Base-by-base conservation (phyloP, 2,797 vertebrate genomes). In the Cynopterus sphinx region DNA sequence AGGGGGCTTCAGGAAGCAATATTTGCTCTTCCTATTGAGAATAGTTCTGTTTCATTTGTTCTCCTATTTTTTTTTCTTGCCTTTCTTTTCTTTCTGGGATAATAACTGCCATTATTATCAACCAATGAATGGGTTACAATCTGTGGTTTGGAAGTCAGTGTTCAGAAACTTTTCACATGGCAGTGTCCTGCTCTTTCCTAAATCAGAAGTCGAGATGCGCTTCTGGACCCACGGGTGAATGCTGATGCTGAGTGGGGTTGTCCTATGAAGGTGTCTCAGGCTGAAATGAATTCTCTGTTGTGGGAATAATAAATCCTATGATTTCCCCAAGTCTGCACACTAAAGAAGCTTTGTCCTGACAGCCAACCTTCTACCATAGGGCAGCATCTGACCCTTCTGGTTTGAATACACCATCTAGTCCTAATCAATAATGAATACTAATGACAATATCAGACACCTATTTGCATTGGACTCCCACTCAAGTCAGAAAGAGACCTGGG, bases 361-460 rank as follows among this genome's bases (percentile, higher is more conserved):
- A 46, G 43, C 46, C 61, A n/a, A 82, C 51, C 81, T 59, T 81
- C 55, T 22, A 49, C 65, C 5, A 0, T 10, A 22, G 65, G 11
- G 68, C 19, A 11, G 26, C 73, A 28, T 77, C 6, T 82, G 79
- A 65, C 70, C 73, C 68, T 85, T 79, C 78, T 33, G n/a, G 51
- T 96, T 70, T 24, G 55, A 91, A 22, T 55, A 59, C 39, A 59
- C 65, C 73, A 93, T 97, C 91, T 67, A 91, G 43, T 51, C 78
- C 96, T 97, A 46, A 97, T 97, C 95, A 97, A 98, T 97, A 98
- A 98, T 97, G 90, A 83, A 98, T 91, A 61, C 93, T 91, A 84
- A 94, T 77, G 92, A 94, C 87, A 86, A 57, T 41, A 26, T 9
- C 13, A 97, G 94, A 95, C 93, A 96, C 97, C 96, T 96, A 12